These are phyloP conservation scores for Halcyon smyrnensis DNA, from an alignment of 2,797 vertebrate species.

Conservation along the genomic window DNA sequence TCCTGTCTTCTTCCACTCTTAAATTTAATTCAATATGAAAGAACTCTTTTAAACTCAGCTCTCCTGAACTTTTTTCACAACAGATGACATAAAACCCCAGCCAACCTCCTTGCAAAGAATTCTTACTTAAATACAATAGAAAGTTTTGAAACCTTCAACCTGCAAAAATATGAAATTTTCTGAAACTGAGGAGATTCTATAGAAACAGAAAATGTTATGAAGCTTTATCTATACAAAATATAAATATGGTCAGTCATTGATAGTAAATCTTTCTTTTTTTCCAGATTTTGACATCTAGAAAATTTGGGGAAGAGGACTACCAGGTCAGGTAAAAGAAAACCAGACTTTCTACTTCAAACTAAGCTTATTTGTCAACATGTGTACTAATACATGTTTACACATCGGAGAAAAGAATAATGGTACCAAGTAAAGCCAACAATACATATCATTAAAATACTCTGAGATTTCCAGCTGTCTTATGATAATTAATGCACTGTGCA, in stretches of 20 bases:
- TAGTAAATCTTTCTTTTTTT: not conserved
- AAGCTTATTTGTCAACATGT: not conserved
- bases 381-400: not conserved
- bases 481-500: conserved; percentile 10
- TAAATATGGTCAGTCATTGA: not conserved
- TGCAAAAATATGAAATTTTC: not conserved
- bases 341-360: not conserved
- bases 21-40: not conserved
- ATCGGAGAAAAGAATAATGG: not conserved
- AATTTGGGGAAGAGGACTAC: not conserved
- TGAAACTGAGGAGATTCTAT: not conserved
- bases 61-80: not conserved
- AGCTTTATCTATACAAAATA: not conserved
- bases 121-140: not conserved
- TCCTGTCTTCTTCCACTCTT: not conserved
- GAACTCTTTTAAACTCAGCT: not conserved
- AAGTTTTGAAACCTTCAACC: not conserved
- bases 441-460: not conserved
- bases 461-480: not conserved
- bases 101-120: not conserved
- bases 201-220: not conserved
- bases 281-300: not conserved
- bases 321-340: not conserved
- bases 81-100: not conserved
- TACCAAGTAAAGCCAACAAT: not conserved